Evolutionary conservation across 2,113 vertebrate genomes (phyloP), one percentile per base, ranked within the genome.

Genomic region (Nymphicus hollandicus): DNA sequence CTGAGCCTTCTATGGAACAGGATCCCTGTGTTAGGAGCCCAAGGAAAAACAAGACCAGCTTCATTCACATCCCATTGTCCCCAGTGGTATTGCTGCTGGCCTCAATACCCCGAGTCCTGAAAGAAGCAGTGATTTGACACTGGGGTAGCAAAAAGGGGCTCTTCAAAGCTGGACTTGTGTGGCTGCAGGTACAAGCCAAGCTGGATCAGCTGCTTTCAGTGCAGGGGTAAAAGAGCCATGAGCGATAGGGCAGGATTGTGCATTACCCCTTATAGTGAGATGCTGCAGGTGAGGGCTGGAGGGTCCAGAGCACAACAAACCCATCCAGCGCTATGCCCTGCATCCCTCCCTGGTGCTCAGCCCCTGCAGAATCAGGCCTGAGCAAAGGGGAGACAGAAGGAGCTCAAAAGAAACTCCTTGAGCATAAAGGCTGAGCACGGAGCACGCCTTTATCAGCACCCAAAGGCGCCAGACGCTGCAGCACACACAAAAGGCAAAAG

Each of bases 401-500:
- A 12, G 12, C 17, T 17, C 50, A 13, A 37, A 29, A 79, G 84
- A 28, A 56, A 18, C 76, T 35, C 91, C 64, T 58, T 37, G 17
- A 31, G 77, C 46, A 14, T 1, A 81, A n/a, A 3, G 3, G 86
- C 60, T 23, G 16, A 88, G 87, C 89, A 2, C 3, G 9, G 46
- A 60, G 78, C 43, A 9, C 58, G 1, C 16, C 35, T 85, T 50
- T 95, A 85, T 88, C 39, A 37, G 91, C 78, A 10, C 46, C 76
- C 83, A 8, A 7, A 55, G 53, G 92, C 43, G 74, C 88, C 81
- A 47, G 91, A 4, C 9, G 0, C 80, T 73, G 66, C 74, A n/a
- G 35, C 1, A 28, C 86, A 78, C 52, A 97, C 93, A 95, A 97
- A 96, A 93, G 90, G 86, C 91, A 46, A 83, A 86, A 94, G 80